Percentiles rank a stretch among this genome's conserved stretches.
These are phyloP conservation scores for Hemaris fuciformis DNA, from an alignment of 2,888 invertebrate species.

Conservation along the genomic window DNA sequence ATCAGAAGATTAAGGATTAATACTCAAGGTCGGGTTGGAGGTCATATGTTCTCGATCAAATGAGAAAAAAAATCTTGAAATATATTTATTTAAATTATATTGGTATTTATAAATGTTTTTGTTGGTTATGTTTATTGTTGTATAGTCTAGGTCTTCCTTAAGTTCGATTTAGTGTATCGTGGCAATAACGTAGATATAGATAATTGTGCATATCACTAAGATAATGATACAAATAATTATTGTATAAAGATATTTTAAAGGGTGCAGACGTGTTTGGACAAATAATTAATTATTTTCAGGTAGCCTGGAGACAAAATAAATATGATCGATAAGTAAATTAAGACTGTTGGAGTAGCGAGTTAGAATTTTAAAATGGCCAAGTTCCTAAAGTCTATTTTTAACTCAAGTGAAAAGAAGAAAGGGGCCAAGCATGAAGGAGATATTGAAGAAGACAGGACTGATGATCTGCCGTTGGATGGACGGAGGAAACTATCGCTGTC, in stretches of 20 bases:
- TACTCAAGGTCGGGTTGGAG: not conserved
- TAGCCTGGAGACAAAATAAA: not conserved
- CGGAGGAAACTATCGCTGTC: conserved; percentile 80
- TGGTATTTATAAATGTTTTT: too few relatives aligned
- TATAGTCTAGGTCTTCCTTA: not conserved
- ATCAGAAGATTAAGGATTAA: too few relatives aligned
- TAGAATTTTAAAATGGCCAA: conserved; percentile 61
- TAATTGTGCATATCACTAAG: not conserved
- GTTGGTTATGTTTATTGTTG: too few relatives aligned
- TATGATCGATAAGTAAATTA: not conserved
- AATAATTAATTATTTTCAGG: not conserved
- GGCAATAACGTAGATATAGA: not conserved
- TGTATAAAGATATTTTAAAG: not conserved
- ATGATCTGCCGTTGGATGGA: conserved; percentile 48
- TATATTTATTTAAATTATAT: too few relatives aligned
- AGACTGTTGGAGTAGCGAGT: not conserved
- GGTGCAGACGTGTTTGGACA: not conserved
- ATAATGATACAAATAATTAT: not conserved
- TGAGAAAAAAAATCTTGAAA: too few relatives aligned
- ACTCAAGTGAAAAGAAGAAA: conserved; percentile 51
- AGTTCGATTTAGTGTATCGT: not conserved
- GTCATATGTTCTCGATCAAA: too few relatives aligned
- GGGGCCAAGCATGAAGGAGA: conserved; percentile 38
- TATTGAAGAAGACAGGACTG: conserved; percentile 46
- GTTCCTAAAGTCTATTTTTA: conserved; percentile 69